Evolutionary conservation across 2,113 vertebrate species (phyloP), one percentile per base, ranked within the genome.

Genomic region (Cyanoramphus novaezelandiae): DNA sequence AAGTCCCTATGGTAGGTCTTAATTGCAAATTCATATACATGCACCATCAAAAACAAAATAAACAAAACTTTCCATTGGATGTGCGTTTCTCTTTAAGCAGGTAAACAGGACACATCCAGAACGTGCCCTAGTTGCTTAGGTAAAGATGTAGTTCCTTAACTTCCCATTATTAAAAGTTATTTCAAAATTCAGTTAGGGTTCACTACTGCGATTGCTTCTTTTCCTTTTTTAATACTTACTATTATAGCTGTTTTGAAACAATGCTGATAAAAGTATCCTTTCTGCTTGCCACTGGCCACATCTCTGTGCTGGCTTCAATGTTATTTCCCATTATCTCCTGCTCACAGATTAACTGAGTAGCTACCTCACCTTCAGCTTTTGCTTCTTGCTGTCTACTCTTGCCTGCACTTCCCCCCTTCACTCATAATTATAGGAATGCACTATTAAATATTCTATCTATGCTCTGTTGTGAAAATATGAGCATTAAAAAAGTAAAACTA

Each of bases 151-250:
- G 25, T 8, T 88, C 44, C 65, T 49, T 62, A 46, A 31, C 50
- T 68, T 31, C 12, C 13, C 11, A 6, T 83, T 71, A 90, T 49
- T 78, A 71, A 74, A 82, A 88, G 20, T 4, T 64, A 77, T 80
- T 88, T 86, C 46, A 74, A 93, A 93, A 88, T 63, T 92, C 63
- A 88, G 0, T 53, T 86, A 92, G 8, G 1, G 27, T 75, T 91
- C 6, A 4, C 57, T 62, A 33, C 35, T 35, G 19, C 49, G 76
- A 79, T 62, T 72, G 15, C 28, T 92, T 50, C 46, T 90, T 63
- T 78, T 72, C n/a, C 53, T 84, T 71, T 60, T 88, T 82, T 47
- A 82, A 68, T 94, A 96, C 92, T 95, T 89, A 96, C 93, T 83
- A 64, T 64, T 89, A 64, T 6, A 92, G 88, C 46, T 81, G 79